Conservation (phyloP, 2,888 invertebrate genomes). For the Alsophila aescularia region DNA sequence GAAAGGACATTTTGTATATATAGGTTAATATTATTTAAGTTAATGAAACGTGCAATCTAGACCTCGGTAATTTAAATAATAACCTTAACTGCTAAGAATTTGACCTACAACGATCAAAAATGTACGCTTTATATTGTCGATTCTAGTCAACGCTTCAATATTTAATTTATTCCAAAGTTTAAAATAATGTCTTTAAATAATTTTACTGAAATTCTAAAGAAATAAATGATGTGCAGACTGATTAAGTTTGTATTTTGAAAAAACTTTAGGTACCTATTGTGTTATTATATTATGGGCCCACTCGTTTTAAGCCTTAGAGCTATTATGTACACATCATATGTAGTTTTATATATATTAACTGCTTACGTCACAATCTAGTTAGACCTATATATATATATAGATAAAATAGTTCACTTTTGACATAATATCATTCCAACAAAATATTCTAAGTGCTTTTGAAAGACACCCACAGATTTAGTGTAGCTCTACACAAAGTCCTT, state of each 20-base stretch:
- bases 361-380: slow-evolving; percentile 40
- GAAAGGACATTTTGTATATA: slow-evolving; percentile 82
- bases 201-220: not conserved
- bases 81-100: slow-evolving; percentile 70
- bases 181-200: not conserved
- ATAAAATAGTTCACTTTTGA: slow-evolving; percentile 8
- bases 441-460: slow-evolving; percentile 7
- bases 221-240: not conserved
- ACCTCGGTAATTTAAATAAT: slow-evolving; percentile 62
- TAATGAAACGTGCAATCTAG: slow-evolving; percentile 79
- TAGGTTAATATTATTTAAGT: slow-evolving; percentile 56
- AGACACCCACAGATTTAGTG: slow-evolving; percentile 12
- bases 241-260: not conserved
- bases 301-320: not conserved
- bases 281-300: not conserved
- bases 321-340: not conserved
- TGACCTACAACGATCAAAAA: slow-evolving; percentile 42
- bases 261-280: not conserved
- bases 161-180: slow-evolving; percentile 25
- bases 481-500: slow-evolving; percentile 1
- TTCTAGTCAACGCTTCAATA: slow-evolving; percentile 66
- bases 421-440: slow-evolving; percentile 3
- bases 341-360: slow-evolving; percentile 9
- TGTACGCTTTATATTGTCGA: slow-evolving; percentile 53
- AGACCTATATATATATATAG: not conserved